These are phyloP conservation scores for Agriotes lineatus DNA, from an alignment of 2,888 invertebrate species.

Conservation along the genomic window DNA sequence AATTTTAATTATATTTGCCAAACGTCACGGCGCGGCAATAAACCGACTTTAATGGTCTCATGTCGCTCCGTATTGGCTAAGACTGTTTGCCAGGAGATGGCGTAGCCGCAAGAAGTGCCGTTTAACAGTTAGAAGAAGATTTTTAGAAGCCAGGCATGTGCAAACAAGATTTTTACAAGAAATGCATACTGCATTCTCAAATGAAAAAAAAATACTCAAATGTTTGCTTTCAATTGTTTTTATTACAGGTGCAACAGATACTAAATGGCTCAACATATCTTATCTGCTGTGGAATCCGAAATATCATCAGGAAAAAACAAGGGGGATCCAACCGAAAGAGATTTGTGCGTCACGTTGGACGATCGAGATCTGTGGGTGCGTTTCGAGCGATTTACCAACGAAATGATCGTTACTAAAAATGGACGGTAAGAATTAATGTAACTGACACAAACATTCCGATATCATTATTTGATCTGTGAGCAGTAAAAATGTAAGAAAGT, in stretches of 20 bases:
- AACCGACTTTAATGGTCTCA: constrained; percentile 38
- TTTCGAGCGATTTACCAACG: constrained; percentile 95
- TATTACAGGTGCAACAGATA: constrained; percentile 16
- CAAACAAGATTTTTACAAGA: constrained; percentile 5
- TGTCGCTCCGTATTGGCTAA: constrained; percentile 35
- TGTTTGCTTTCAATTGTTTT: too few relatives aligned
- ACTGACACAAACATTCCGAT: too few relatives aligned
- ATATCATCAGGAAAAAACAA: constrained; percentile 68
- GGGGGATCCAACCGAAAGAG: constrained; percentile 71
- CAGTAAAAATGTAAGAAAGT: constrained; percentile 31
- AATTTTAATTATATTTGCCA: constrained; percentile 53
- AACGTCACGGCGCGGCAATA: constrained; percentile 44
- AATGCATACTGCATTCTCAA: not conserved
- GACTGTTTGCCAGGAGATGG: constrained; percentile 9
- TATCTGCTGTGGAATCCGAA: constrained; percentile 81
- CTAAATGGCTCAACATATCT: constrained; percentile 81
- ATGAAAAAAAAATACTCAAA: too few relatives aligned
- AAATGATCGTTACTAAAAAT: constrained; percentile 99
- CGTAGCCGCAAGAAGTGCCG: not conserved
- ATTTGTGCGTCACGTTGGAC: constrained; percentile 83
- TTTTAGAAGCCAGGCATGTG: constrained; percentile 19
- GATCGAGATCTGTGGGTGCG: constrained; percentile 95
- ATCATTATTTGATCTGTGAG: not conserved
- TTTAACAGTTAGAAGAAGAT: constrained; percentile 22
- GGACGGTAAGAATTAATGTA: constrained; percentile 93